Evolutionary conservation across 2,797 vertebrate genomes (phyloP), one percentile per base, ranked within the genome.

Genomic region (Enteromius anoplus): DNA sequence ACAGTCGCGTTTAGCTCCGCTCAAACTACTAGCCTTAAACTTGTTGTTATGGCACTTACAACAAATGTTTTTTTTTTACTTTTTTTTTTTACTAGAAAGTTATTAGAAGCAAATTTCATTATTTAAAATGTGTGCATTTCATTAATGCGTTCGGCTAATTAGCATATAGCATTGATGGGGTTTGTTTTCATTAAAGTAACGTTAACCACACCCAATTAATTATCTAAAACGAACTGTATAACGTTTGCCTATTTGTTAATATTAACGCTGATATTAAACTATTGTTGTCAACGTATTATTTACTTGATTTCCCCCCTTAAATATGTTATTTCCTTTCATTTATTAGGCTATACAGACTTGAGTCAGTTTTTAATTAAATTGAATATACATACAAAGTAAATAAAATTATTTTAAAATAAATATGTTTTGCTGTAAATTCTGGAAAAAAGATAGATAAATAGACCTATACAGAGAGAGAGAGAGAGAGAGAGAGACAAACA

Each of bases 201-300:
- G 42, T 11, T 42, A 42, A 71, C 78, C 78, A 7, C 78, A 71
- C 78, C 78, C 79, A 47, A 62, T 62, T 32, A 29, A 32, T 42
- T 1, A 23, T 58, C 14, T 5, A 29, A 47, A 21, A 11, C 37
- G 19, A 62, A 45, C 55, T 21, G 3, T 17, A 26, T 26, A 45
- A 45, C 42, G 11, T 14, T 47, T 14, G 45, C 12, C 45, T 47
- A 29, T 45, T 17, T 42, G 11, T 45, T 45, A 29, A 26, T 0
- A 62, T 64, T 14, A 62, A 3, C n/a, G 15, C n/a, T 69, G 60
- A 64, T 11, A 23, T 42, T 11, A 40, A 49, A 26, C 73, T 26
- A 15, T 29, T 26, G 23, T 21, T 26, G 55, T 62, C 23, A n/a
- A 8, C 10, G 12, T 40, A 2, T 75, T 58, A 58, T 45, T 5